phyloP scores from a whole-genome alignment of 1,140 invertebrate genomes.

The Drosophila bocki region DNA sequence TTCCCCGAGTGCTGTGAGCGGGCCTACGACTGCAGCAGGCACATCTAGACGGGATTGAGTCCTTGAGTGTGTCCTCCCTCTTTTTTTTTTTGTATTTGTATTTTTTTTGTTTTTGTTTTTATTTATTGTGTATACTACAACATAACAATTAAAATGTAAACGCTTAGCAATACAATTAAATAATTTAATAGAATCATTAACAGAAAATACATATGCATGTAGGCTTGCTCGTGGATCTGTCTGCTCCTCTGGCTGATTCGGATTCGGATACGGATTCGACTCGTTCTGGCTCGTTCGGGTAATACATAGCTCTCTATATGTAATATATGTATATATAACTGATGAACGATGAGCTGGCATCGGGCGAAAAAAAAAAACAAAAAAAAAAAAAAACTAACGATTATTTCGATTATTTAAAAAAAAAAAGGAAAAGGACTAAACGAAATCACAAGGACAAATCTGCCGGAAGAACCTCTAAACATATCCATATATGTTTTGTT shows the following conservation, averaged over 20 bases:
- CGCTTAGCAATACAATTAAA: constrained; percentile 81
- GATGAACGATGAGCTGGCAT: not conserved
- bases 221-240: constrained; percentile 37
- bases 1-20: constrained; percentile 77
- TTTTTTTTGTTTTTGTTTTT: constrained; percentile 43
- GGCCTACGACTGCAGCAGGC: constrained; percentile 64
- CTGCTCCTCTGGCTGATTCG: not conserved
- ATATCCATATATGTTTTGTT: not conserved
- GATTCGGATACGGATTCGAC: constrained; percentile 16
- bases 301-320: constrained; percentile 23
- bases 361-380: not conserved
- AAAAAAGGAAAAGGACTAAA: constrained; percentile 11
- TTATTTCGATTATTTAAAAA: constrained; percentile 4
- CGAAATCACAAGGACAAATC: constrained; percentile 42
- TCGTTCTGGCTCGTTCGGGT: constrained; percentile 24
- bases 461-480: constrained; percentile 3
- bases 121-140: constrained; percentile 81
- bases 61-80: not conserved
- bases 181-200: constrained; percentile 84
- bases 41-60: constrained; percentile 43
- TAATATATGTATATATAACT: not conserved
- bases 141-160: constrained; percentile 83
- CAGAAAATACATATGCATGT: constrained; percentile 68
- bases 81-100: constrained; percentile 1
- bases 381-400: not conserved